Evolutionary conservation across 2,113 vertebrate species (phyloP), one percentile per base, ranked within the genome.

Genomic region (Burhinus oedicnemus): DNA sequence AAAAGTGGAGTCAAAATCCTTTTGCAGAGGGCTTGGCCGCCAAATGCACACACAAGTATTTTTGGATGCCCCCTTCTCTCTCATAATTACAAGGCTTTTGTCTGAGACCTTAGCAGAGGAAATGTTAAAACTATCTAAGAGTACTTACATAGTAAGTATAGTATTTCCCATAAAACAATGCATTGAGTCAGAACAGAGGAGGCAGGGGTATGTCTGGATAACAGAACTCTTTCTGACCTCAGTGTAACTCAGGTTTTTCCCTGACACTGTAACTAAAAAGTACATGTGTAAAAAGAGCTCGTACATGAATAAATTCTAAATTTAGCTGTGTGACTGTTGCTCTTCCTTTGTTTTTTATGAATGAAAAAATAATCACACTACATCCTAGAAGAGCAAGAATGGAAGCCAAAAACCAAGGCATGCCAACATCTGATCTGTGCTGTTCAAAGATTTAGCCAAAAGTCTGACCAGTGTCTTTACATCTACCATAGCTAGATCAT

Each of bases 351-450:
- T 58, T 83, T 83, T 77, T 75, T 47, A 26, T 85, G 74, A 95
- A 93, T 95, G 87, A 90, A 91, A 92, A 92, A 95, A 60, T 49
- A 65, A 91, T 54, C 77, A 45, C 49, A 76, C 6, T 57, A 65
- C 69, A 72, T 75, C 86, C 70, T 87, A 55, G 34, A 82, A 89
- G 75, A 92, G 72, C 55, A 64, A 47, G 54, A 68, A 57, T 23
- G 29, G 64, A 76, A 96, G 71, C 64, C 94, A 95, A 42, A 95
- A 89, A 7, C 27, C 47, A 76, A 76, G 44, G 52, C 44, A 66
- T 68, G 80, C 69, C 92, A 87, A 29, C 70, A 60, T 55, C 72
- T 47, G 8, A 2, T 34, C n/a, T 83, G 54, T 85, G 64, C 47
- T 78, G 18, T 21, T 52, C 65, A 55, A 58, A 38, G 17, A 42